These are phyloP conservation scores for Sibirionetta formosa DNA, from an alignment of 2,797 vertebrate genomes.

Conservation along the genomic window DNA sequence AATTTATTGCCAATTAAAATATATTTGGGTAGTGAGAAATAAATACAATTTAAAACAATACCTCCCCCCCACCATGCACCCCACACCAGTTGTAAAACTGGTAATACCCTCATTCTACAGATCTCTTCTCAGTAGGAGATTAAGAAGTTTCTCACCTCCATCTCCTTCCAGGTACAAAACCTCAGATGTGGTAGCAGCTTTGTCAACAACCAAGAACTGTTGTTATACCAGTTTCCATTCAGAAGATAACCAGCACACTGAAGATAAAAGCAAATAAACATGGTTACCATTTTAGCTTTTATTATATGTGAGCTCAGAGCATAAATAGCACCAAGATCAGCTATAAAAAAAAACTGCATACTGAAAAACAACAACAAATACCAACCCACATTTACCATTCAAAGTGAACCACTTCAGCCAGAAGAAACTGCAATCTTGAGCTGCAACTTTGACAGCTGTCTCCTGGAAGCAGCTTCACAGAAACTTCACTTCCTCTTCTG, in stretches of 20 bases:
- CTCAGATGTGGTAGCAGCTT: neutral
- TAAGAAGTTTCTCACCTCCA: neutral
- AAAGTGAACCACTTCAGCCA: slow-evolving; percentile 76
- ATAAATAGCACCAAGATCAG: slow-evolving; percentile 1
- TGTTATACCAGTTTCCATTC: neutral
- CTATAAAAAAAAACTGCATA: neutral
- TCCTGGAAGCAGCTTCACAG: slow-evolving; percentile 64
- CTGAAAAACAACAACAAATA: neutral
- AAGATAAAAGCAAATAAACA: slow-evolving; percentile 5
- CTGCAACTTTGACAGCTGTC: slow-evolving; percentile 64
- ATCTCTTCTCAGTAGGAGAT: neutral
- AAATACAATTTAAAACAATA: neutral
- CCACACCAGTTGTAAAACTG: neutral
- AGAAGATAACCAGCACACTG: neutral
- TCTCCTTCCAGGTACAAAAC: neutral
- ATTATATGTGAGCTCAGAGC: neutral
- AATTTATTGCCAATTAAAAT: neutral
- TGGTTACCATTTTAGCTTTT: neutral
- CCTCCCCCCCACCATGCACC: neutral
- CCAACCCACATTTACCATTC: slow-evolving; percentile 67
- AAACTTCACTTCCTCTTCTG: slow-evolving; percentile 63
- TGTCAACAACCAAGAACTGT: neutral
- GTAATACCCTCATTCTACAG: neutral
- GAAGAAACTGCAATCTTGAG: slow-evolving; percentile 64
- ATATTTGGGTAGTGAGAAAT: neutral